Percentiles rank a stretch among this genome's conserved stretches.
phyloP scores from a whole-genome alignment of 1,140 invertebrate genomes.

The Apis dorsata region DNA sequence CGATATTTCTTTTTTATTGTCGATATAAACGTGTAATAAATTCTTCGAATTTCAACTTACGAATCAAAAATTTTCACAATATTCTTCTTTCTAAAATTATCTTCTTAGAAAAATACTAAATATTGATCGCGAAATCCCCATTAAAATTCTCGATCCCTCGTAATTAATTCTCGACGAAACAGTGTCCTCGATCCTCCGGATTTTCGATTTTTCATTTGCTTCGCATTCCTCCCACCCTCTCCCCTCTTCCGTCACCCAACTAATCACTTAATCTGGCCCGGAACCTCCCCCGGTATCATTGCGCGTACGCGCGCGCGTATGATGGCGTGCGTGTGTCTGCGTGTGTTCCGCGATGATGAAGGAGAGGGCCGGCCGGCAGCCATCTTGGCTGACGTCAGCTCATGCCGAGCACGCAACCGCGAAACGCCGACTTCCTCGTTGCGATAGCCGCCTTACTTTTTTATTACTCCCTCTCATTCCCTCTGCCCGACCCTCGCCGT shows the following conservation, averaged over 20 bases:
- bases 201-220: constrained; percentile 12
- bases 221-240: neutral
- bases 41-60: too few species aligned
- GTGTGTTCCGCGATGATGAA: constrained; percentile 54
- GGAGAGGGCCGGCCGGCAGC: constrained; percentile 54
- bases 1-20: too few species aligned
- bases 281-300: constrained; percentile 59
- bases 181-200: too few species aligned
- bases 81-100: too few species aligned
- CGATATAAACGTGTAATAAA: too few species aligned
- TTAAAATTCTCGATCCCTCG: too few species aligned
- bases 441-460: constrained; percentile 65
- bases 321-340: neutral
- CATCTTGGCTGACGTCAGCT: constrained; percentile 67
- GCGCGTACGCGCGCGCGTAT: constrained; percentile 39
- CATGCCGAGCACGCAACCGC: constrained; percentile 64
- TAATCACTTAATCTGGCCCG: constrained; percentile 67
- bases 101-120: too few species aligned
- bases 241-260: constrained; percentile 22
- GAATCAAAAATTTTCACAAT: too few species aligned
- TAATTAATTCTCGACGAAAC: too few species aligned
- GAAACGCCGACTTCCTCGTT: constrained; percentile 67
- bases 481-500: constrained; percentile 16
- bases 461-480: constrained; percentile 46
- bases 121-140: too few species aligned